These are phyloP conservation scores for Hyposoter dolosus DNA, from an alignment of 2,888 invertebrate genomes.

Conservation along the genomic window DNA sequence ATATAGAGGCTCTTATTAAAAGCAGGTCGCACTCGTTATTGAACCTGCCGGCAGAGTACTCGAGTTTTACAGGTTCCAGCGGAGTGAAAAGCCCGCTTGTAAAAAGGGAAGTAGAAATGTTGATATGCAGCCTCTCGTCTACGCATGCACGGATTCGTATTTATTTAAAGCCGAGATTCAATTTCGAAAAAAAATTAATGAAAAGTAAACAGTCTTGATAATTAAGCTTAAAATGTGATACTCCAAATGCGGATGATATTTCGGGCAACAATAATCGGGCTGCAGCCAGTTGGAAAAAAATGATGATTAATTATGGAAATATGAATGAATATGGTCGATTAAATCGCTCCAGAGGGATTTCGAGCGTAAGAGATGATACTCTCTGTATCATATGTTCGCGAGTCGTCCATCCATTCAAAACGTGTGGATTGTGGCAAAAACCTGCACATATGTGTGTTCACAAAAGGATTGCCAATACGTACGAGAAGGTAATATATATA, in stretches of 20 bases:
- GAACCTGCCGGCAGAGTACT: background rate
- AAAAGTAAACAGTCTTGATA: background rate
- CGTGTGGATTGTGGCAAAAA: background rate
- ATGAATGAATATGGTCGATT: background rate
- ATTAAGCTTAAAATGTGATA: background rate
- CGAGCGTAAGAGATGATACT: slow-evolving; percentile 6
- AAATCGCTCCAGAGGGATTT: background rate
- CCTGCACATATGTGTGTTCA: background rate
- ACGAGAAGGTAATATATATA: background rate
- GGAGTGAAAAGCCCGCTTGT: background rate
- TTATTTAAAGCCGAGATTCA: background rate
- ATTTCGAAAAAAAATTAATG: background rate
- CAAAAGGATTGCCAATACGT: slow-evolving; percentile 19
- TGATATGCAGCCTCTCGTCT: background rate
- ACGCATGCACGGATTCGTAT: background rate
- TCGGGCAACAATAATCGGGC: background rate
- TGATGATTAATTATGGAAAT: background rate
- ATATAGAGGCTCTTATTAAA: slow-evolving; percentile 8
- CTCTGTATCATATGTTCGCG: background rate
- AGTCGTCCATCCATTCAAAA: background rate
- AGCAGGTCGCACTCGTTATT: slow-evolving; percentile 11
- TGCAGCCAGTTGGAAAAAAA: background rate
- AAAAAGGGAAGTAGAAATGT: background rate
- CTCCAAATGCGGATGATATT: background rate
- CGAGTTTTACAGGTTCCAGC: background rate